phyloP scores from a whole-genome alignment of 1,140 invertebrate genomes.

The Armadillidium nasatum region DNA sequence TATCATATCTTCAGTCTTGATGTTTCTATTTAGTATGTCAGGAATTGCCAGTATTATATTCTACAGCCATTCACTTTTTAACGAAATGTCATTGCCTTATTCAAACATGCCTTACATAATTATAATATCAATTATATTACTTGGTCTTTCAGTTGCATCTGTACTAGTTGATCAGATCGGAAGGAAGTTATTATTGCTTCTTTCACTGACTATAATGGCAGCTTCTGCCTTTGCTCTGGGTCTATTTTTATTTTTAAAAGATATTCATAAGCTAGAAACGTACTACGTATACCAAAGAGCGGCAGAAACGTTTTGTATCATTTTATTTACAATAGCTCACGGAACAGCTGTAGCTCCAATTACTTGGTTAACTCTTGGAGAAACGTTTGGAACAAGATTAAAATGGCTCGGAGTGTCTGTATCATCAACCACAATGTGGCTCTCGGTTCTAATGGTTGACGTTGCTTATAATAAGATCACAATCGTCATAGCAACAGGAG shows the following conservation, averaged over 20 bases:
- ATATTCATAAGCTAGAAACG: conserved; percentile 38
- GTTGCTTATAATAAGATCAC: conserved; percentile 36
- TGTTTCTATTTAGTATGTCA: conserved; percentile 43
- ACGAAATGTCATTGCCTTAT: conserved; percentile 35
- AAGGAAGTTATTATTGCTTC: conserved; percentile 39
- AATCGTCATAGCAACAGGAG: conserved; percentile 37
- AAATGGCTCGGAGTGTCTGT: conserved; percentile 41
- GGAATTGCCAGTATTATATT: conserved; percentile 36
- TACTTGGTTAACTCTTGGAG: conserved; percentile 43
- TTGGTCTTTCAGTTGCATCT: conserved; percentile 34
- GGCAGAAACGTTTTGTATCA: conserved; percentile 41
- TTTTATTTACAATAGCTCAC: conserved; percentile 42
- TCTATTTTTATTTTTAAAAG: conserved; percentile 43
- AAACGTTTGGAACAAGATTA: conserved; percentile 37
- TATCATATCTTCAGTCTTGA: conserved; percentile 38
- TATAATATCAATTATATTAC: conserved; percentile 31
- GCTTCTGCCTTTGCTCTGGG: conserved; percentile 43
- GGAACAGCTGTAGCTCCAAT: conserved; percentile 40
- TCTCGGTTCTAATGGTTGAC: conserved; percentile 38
- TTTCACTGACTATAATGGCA: conserved; percentile 44
- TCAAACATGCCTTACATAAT: conserved; percentile 36
- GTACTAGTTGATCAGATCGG: conserved; percentile 42
- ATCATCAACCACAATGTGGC: conserved; percentile 36
- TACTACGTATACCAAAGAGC: conserved; percentile 44
- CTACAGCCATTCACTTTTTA: conserved; percentile 39